Evolutionary conservation across 2,888 invertebrate genomes (phyloP).

Genomic region (Mactromeris polynyma): DNA sequence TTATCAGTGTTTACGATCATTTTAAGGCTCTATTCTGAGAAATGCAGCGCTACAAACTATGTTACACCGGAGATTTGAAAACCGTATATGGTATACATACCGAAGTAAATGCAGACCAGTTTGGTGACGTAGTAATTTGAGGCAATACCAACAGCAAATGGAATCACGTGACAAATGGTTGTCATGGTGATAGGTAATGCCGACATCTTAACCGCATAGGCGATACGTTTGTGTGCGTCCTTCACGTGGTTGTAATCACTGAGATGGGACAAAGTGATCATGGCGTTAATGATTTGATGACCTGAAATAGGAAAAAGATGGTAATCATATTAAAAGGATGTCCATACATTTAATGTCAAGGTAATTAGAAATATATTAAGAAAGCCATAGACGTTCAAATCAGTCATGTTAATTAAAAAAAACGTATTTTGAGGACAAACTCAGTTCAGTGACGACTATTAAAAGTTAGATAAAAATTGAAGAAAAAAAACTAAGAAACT

Average conservation of each 20-base stretch:
- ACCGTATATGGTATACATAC: slow-evolving; percentile 38
- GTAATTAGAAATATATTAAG: no score
- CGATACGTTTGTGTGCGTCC: slow-evolving; percentile 48
- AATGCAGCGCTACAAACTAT: no score
- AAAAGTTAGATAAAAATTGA: no score
- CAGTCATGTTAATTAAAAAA: no score
- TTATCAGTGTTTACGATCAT: no score
- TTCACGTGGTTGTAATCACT: slow-evolving; percentile 46
- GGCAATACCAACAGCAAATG: slow-evolving; percentile 41
- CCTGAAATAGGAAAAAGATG: slow-evolving; percentile 23
- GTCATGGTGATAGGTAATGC: slow-evolving; percentile 49
- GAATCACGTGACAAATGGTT: slow-evolving; percentile 44
- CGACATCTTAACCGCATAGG: slow-evolving; percentile 40
- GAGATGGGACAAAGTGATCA: slow-evolving; percentile 39
- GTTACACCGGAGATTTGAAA: no score
- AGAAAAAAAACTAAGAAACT: no score
- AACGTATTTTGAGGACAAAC: no score
- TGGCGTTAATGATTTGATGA: slow-evolving; percentile 49
- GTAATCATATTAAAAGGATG: not conserved
- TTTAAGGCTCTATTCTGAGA: no score
- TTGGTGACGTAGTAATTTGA: slow-evolving; percentile 44
- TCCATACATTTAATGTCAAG: no score
- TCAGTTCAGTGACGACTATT: no score
- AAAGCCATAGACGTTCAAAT: no score
- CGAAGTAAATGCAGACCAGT: slow-evolving; percentile 49